Evolutionary conservation across 2,888 invertebrate genomes (phyloP).

Genomic region (Cryptus armator): DNA sequence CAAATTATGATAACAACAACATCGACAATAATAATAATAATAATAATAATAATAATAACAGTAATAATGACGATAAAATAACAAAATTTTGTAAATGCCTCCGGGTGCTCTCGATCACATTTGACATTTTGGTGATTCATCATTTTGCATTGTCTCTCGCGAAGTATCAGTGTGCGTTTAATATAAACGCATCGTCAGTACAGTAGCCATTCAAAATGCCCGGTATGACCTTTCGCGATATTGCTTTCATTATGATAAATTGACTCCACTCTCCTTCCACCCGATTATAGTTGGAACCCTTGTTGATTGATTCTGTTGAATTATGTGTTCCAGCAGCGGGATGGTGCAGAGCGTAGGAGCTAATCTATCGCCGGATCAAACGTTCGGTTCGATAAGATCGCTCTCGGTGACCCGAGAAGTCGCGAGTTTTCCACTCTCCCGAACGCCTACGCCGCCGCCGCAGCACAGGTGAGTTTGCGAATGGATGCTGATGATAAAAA

Average conservation of each 20-base stretch:
- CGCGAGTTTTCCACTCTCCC: constrained; percentile 91
- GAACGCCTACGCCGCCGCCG: constrained; percentile 91
- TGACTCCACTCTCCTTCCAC: neutral
- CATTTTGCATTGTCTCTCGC: constrained; percentile 1
- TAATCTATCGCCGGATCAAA: constrained; percentile 90
- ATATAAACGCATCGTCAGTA: neutral
- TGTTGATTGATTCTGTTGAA: constrained; percentile 56
- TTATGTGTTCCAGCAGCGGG: constrained; percentile 86
- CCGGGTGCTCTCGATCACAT: neutral
- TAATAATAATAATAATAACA: neutral
- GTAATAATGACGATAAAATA: neutral
- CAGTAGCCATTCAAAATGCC: neutral
- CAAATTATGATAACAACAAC: too few species aligned
- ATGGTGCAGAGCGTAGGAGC: constrained; percentile 89
- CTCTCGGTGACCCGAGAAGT: constrained; percentile 91
- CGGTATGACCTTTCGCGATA: constrained; percentile 35
- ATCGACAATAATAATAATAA: neutral
- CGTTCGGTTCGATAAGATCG: constrained; percentile 91
- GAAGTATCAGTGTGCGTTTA: neutral
- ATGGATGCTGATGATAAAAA: constrained; percentile 1
- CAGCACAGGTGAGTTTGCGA: constrained; percentile 81
- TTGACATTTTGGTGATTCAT: neutral
- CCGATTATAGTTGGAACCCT: constrained; percentile 4
- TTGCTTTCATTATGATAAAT: constrained; percentile 23
- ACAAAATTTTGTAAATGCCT: neutral